Percentiles rank a stretch among this genome's conserved stretches.
Evolutionary conservation across 2,797 vertebrate species (phyloP).

Genomic region (Loris lydekkerianus): DNA sequence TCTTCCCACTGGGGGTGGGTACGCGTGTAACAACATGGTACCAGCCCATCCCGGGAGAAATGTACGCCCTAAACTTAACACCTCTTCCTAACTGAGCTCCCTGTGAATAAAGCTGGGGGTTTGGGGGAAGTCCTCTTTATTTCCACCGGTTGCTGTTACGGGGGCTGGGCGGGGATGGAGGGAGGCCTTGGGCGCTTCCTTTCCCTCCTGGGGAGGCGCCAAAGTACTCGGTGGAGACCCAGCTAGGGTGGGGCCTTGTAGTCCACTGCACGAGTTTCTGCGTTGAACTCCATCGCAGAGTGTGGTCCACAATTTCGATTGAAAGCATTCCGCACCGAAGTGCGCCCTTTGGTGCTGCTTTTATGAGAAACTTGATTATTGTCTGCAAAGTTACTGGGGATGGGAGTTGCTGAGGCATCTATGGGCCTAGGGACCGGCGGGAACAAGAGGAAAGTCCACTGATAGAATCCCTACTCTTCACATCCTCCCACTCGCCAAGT

Average conservation of each 20-base stretch:
- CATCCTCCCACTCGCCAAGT: rapidly evolving
- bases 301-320: neutral
- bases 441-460: neutral
- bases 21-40: neutral
- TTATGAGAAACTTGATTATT: neutral
- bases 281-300: rapidly evolving
- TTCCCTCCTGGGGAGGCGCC: neutral
- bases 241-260: no score
- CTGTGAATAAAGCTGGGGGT: neutral
- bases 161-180: neutral
- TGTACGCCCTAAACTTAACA: neutral
- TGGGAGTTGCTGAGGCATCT: neutral
- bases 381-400: neutral
- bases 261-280: neutral
- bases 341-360: neutral
- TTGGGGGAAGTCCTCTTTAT: neutral
- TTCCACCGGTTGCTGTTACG: neutral
- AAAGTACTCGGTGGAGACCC: neutral
- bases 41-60: neutral
- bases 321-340: neutral
- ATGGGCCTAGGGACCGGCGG: neutral
- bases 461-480: neutral
- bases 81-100: neutral
- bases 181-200: neutral
- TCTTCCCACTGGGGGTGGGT: neutral